phyloP scores from a whole-genome alignment of 30 jellyfish, hydroid and myxozoan genomes.

The Calvadosia cruxmelitensis region DNA sequence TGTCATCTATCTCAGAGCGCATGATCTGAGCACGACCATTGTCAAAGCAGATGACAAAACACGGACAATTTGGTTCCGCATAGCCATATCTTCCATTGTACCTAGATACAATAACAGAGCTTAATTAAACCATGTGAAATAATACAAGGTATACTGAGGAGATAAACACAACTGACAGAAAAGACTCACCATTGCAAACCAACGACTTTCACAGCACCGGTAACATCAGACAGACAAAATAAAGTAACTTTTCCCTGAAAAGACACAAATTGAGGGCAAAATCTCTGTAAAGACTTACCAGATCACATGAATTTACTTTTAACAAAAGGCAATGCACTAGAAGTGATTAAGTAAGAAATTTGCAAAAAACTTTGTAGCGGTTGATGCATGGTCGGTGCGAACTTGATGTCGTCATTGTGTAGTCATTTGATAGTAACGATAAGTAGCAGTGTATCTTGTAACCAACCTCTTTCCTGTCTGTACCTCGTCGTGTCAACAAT shows the following conservation, averaged over 20 bases:
- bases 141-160: not conserved
- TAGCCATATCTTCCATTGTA: constrained; percentile 83
- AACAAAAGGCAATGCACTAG: too few species aligned
- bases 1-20: constrained; percentile 83
- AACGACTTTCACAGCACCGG: constrained; percentile 61
- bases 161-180: not conserved
- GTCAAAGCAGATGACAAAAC: constrained; percentile 70
- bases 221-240: constrained; percentile 52
- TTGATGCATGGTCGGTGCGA: too few species aligned
- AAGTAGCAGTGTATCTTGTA: too few species aligned
- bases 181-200: constrained; percentile 60
- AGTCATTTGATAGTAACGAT: too few species aligned
- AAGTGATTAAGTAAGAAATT: too few species aligned
- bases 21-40: constrained; percentile 79
- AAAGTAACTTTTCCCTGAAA: constrained; percentile 56
- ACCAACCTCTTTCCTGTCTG: too few species aligned
- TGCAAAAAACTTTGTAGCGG: too few species aligned
- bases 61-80: constrained; percentile 82
- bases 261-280: not conserved
- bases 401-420: too few species aligned
- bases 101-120: constrained; percentile 20
- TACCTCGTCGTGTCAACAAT: too few species aligned
- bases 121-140: too few species aligned
- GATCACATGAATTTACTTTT: too few species aligned
- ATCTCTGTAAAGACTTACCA: too few species aligned